Evolutionary conservation across 1,140 invertebrate genomes (phyloP), one percentile per base, ranked within the genome.

Genomic region (Arctopsyche grandis): DNA sequence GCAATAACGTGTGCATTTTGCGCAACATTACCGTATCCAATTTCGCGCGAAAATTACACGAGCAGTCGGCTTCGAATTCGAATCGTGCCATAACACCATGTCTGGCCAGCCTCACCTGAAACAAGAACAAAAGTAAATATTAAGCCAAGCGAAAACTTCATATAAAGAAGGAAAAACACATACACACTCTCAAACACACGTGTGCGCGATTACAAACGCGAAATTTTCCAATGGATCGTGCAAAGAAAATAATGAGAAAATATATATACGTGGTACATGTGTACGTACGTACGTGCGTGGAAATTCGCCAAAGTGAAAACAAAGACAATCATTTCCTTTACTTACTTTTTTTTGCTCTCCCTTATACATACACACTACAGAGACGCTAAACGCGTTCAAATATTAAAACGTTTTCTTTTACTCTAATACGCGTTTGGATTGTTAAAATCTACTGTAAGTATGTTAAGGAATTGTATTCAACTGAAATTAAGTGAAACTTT

Each of bases 21-120:
- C 58, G 58, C 58, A 60, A 60, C 58, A 60, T 60, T 60, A 60
- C 58, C 58, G 58, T 60, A 60, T 60, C 58, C 58, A 60, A 60
- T 60, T 60, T 60, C 9, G 58, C 58, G 48, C 58, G 21, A 22
- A 60, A 60, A 60, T 60, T 60, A 22, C 58, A 60, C 19, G 14
- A 60, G n/a, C 19, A 10, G 58, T 14, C 12, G 3, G 48, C 16
- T 16, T 12, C 9, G 21, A 26, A 66, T 66, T 66, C 63, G 21
- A 19, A 60, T 60, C 24, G 63, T 22, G 63, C 63, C 63, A 60
- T 60, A 60, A 5, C 44, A 12, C 12, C 12, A 5, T n/a, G 44
- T 9, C 16, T 58, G 14, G 19, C 9, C 1, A 26, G 24, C 9
- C 63, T 66, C 63, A 66, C 63, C 63, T 66, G 63, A 10, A 66